A percentile compares a stretch with the other conserved stretches of the same genome.
Conservation (phyloP, 2,113 vertebrate species). For the Lanius collurio region DNA sequence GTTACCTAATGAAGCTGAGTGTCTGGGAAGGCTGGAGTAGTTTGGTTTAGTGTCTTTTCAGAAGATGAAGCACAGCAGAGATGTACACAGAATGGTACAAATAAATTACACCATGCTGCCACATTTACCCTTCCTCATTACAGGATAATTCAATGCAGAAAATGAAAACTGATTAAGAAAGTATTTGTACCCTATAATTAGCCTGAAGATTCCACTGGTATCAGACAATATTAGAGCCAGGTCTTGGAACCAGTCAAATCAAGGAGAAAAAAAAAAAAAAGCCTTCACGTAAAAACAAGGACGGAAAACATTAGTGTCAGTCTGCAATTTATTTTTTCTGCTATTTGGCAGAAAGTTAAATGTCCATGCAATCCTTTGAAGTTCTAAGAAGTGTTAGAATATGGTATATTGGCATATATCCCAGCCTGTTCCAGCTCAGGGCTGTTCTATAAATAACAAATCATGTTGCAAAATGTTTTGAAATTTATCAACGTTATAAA, state of each 20-base stretch:
- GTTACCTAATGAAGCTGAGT: background rate
- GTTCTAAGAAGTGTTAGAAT: background rate
- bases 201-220: background rate
- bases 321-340: conserved; percentile 17
- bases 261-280: background rate
- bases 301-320: background rate
- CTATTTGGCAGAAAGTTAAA: conserved; percentile 26
- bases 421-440: background rate
- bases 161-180: conserved; percentile 9
- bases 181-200: conserved; percentile 17
- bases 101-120: background rate
- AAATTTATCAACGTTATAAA: background rate
- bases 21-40: background rate
- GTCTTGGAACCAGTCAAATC: background rate
- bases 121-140: background rate
- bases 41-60: background rate
- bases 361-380: conserved; percentile 15
- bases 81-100: background rate
- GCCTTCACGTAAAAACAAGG: background rate
- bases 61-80: background rate
- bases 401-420: background rate
- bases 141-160: background rate
- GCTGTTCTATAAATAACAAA: conserved; percentile 12
- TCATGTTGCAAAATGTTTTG: background rate
- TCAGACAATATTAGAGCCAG: background rate